A percentile compares a stretch with the other conserved stretches of the same genome.
phyloP scores from a whole-genome alignment of 2,113 vertebrate species.

The Pterophyllum scalare region DNA sequence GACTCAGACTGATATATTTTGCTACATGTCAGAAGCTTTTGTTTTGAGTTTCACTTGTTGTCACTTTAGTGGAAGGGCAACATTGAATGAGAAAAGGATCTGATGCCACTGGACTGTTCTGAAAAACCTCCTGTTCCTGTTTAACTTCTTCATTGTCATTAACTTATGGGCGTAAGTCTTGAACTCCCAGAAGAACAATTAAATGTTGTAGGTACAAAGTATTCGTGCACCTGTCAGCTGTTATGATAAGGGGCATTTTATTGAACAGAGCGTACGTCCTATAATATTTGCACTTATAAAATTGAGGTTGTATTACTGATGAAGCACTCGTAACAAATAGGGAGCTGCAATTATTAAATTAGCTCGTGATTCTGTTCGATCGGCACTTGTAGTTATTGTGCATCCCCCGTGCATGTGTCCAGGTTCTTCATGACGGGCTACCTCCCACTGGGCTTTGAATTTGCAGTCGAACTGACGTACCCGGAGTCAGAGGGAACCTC shows the following conservation, averaged over 20 bases:
- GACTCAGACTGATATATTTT: slow-evolving; percentile 23
- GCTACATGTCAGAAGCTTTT: neutral
- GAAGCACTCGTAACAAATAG: neutral
- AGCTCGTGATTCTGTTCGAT: neutral
- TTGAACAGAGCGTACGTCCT: neutral
- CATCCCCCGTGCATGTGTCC: neutral
- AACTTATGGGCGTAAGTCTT: neutral
- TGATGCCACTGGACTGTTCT: neutral
- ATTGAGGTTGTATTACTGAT: neutral
- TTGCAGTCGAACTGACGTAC: slow-evolving; percentile 93
- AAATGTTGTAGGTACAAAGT: neutral
- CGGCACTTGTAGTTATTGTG: neutral
- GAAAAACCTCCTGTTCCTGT: neutral
- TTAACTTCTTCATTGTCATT: neutral
- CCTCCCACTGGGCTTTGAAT: slow-evolving; percentile 95
- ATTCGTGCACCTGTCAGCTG: neutral
- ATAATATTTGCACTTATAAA: neutral
- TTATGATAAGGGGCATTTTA: neutral
- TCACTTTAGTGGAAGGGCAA: slow-evolving; percentile 21
- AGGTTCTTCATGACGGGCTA: slow-evolving; percentile 99
- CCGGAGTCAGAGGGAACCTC: slow-evolving; percentile 96
- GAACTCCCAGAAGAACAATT: neutral
- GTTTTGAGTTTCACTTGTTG: slow-evolving; percentile 18
- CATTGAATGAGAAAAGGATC: neutral
- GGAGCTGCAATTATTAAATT: neutral